A percentile compares a stretch with the other conserved stretches of the same genome.
Evolutionary conservation across 2,797 vertebrate species (phyloP).

Genomic region (Petrocephalus sullivani): DNA sequence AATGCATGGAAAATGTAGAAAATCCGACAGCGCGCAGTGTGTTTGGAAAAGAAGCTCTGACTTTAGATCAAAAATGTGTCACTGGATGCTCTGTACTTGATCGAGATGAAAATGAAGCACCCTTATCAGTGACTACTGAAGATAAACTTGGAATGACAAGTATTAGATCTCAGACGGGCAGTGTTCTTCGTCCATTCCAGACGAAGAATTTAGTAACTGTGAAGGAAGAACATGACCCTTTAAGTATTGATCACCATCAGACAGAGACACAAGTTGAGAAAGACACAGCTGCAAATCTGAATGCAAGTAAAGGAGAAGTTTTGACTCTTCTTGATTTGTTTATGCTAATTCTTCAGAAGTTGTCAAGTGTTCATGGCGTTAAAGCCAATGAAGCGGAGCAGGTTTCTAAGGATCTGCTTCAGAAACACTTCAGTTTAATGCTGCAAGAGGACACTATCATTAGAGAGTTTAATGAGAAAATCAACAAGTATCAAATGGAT

Average conservation of each 20-base stretch:
- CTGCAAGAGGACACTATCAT: slow-evolving; percentile 55
- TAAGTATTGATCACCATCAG: background rate
- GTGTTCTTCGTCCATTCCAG: background rate
- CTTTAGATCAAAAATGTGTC: background rate
- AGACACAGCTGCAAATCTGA: background rate
- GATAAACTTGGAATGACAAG: background rate
- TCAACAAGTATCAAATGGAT: slow-evolving; percentile 26
- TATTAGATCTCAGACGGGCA: background rate
- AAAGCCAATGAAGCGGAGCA: slow-evolving; percentile 45
- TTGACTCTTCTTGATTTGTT: slow-evolving; percentile 61
- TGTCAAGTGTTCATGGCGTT: slow-evolving; percentile 48
- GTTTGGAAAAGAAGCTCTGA: slow-evolving; percentile 31
- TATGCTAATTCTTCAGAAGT: slow-evolving; percentile 61
- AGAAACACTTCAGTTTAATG: slow-evolving; percentile 57
- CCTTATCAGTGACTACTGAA: background rate
- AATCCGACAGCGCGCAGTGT: slow-evolving; percentile 31
- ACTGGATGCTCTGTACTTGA: background rate
- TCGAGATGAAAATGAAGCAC: background rate
- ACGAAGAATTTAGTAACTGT: background rate
- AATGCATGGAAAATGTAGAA: slow-evolving; percentile 27
- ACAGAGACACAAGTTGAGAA: background rate
- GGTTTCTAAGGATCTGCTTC: slow-evolving; percentile 57
- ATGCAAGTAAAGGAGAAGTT: slow-evolving; percentile 33
- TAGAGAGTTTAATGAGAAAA: slow-evolving; percentile 50
- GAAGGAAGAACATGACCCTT: slow-evolving; percentile 25